Base-by-base conservation (phyloP, 2,888 invertebrate species). In the Eulithis testata region DNA sequence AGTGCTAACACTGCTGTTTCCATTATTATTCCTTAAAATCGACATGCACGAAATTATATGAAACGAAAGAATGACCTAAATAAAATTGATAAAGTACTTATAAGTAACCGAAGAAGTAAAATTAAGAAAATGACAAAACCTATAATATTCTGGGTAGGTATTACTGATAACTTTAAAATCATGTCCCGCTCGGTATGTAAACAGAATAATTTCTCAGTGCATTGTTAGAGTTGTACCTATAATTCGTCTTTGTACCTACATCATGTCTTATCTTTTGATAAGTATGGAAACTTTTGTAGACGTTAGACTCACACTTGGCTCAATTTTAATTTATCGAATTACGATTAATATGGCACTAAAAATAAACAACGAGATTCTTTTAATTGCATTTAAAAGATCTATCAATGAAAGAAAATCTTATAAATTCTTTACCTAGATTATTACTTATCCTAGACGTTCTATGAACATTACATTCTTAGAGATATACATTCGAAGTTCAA, bases 341-440 rank as follows among this genome's bases (percentile, higher is more conserved):
- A 40, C 40, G 40, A 40, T 40, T 40, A 8, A 40, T 40, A 40
- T 40, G 0, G 3, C 40, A 40, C 3, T 37, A 47, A 52, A 11
- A 59, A 52, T 45, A 43, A 31, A 37, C 5, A 40, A 44, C 57
- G 68, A 68, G 66, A 70, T 70, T 68, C 64, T 64, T 66, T 60
- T 65, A 55, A 65, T 43, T 59, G 11, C 31, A 55, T 47, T 66
- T 55, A 66, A 63, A 63, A 59, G 47, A 56, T 66, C 59, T 52
- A 36, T 37, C 9, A n/a, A 40, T 37, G 31, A 53, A n/a, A 36
- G 11, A 52, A 47, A 27, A 45, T 47, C 11, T 1, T 51, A 7
- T 12, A 47, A 8, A 52, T 37, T 45, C 45, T 37, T 14, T 47
- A 11, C 40, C 40, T 40, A 40, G 9, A 9, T 40, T 6, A 11